These are phyloP conservation scores for Taenioides sp. DNA, from an alignment of 2,797 vertebrate species.

Conservation along the genomic window DNA sequence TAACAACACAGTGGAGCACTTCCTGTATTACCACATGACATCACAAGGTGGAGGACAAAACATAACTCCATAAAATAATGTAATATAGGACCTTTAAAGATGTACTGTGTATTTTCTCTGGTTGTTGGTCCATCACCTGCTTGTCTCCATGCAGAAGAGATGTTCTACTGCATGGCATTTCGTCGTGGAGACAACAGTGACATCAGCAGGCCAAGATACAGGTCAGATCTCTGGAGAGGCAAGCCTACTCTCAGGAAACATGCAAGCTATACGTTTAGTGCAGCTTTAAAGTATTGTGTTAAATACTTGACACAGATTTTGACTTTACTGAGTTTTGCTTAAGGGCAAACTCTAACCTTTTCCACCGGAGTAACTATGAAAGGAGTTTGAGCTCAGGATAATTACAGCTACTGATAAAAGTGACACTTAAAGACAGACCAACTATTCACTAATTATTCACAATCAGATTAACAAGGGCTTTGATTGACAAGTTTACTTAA, in stretches of 20 bases:
- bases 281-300: not conserved
- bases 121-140: not conserved
- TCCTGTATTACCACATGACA: too few species aligned
- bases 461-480: not conserved
- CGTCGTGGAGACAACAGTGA: too few species aligned
- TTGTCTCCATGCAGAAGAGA: too few species aligned
- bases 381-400: not conserved
- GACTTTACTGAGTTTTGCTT: not conserved
- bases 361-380: not conserved
- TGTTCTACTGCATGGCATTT: too few species aligned
- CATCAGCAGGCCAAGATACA: too few species aligned
- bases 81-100: too few species aligned
- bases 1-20: too few species aligned
- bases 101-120: not conserved
- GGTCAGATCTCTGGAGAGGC: too few species aligned
- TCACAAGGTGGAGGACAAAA: too few species aligned
- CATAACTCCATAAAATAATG: too few species aligned
- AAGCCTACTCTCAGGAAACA: too few species aligned
- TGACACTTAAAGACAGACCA: not conserved
- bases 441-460: not conserved
- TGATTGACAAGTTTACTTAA: conserved; percentile 3
- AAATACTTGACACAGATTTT: not conserved
- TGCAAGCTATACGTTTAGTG: too few species aligned
- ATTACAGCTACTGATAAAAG: not conserved
- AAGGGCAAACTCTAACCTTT: not conserved